Base-by-base conservation (phyloP, 2,113 vertebrate genomes). In the Menura novaehollandiae region DNA sequence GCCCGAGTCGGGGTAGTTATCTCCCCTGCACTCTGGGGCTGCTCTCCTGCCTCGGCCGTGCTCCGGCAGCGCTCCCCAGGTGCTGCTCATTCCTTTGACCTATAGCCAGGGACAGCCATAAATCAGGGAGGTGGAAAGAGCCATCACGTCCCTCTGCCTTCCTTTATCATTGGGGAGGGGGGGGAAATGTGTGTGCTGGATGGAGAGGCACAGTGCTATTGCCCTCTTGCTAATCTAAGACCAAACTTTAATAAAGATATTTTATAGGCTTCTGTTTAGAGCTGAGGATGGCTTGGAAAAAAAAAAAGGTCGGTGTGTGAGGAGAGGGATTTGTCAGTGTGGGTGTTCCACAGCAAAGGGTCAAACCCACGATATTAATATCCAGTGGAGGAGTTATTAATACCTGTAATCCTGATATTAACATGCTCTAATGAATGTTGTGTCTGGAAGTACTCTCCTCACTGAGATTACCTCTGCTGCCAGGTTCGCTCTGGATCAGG, bases 61-160 rank as follows among this genome's bases (percentile, higher is more conserved):
- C 72, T 92, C 80, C 81, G 35, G 87, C 86, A 67, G 82, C 28
- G 51, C 68, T 97, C 94, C 91, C 96, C 97, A 96, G 96, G 96
- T 97, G 91, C 90, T 93, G 91, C 92, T 85, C 94, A 66, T 97
- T 95, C 89, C 32, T 83, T n/a, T 94, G 97, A 95, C 96, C 95
- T 93, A 94, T 76, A 77, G 92, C n/a, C 51, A 58, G 58, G 33
- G 81, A n/a, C 69, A 51, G 74, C 49, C 71, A 85, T 88, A 95
- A 94, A 96, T 95, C 93, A 72, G 59, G 67, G 44, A 78, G 92
- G 73, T 91, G 79, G 73, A 87, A 80, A 46, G 80, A 90, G 92
- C 72, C 63, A 66, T 88, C 77, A 8, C 41, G 12, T 43, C n/a
- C 53, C 79, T 55, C 63, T 88, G 81, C 71, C 60, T 51, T 4